phyloP scores from a whole-genome alignment of 2,888 invertebrate species.

The Lissocephala sabroskyi region DNA sequence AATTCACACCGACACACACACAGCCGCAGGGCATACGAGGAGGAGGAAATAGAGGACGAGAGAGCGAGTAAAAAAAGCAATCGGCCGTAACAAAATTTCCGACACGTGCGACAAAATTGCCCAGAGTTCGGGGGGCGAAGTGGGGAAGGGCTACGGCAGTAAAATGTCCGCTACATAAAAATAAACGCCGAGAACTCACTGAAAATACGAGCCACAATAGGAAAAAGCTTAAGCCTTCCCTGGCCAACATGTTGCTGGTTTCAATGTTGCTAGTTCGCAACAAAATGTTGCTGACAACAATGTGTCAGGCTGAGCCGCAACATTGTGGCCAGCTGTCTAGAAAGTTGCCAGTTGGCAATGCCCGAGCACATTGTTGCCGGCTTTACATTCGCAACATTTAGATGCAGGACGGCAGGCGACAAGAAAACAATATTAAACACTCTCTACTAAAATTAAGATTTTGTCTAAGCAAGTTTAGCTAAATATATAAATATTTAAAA shows the following conservation, averaged over 20 bases:
- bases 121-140: too few species aligned
- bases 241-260: background rate
- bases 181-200: background rate
- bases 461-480: too few species aligned
- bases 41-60: constrained; percentile 14
- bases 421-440: too few species aligned
- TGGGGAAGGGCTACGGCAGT: constrained; percentile 1
- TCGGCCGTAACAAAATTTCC: constrained; percentile 61
- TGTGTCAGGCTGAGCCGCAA: too few species aligned
- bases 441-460: too few species aligned
- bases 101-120: constrained; percentile 67
- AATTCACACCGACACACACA: constrained; percentile 1
- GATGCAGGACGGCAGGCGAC: too few species aligned
- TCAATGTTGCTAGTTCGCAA: too few species aligned
- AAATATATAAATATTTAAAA: too few species aligned
- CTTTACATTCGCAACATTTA: too few species aligned
- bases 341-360: too few species aligned
- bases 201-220: background rate
- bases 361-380: too few species aligned
- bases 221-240: background rate
- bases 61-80: constrained; percentile 38
- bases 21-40: background rate
- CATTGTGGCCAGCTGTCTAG: too few species aligned
- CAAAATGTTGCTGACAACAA: background rate
- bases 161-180: background rate